Evolutionary conservation across 2,888 invertebrate genomes (phyloP), one percentile per base, ranked within the genome.

Genomic region (Macropis europaea): DNA sequence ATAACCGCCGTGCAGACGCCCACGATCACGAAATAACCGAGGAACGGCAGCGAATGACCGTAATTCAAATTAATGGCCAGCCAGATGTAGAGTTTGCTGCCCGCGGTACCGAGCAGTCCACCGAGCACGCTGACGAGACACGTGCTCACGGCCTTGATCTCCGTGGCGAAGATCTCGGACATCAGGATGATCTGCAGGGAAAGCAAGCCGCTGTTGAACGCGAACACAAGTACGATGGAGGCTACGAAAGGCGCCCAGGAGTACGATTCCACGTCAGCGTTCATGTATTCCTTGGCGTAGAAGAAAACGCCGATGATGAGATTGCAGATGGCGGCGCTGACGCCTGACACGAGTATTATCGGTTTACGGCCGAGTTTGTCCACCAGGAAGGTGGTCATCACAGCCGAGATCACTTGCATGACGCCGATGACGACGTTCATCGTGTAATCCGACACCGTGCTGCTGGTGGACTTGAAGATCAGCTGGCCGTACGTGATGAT

Each of bases 291-390:
- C 48, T 77, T 77, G 0, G 54, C 50, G 48, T 76, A 82, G 30
- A 87, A 84, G 63, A 80, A 83, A 2, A 30, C 9, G 3, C 80
- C 82, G 15, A 86, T 84, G 3, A 71, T 40, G 13, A 83, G 60
- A 30, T 84, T 76, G 3, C 82, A 82, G 2, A 81, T 5, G 0
- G 81, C 79, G 1, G 76, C 70, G 2, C 45, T 15, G 0, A 77
- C 2, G 3, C 84, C 86, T 4, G 91, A 91, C n/a, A 86, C 64
- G 2, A 91, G 79, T 1, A 92, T 86, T 15, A 92, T 83, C 2
- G 89, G 87, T 24, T 89, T 89, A 11, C 92, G 83, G 0, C 92
- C 92, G 11, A 90, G 82, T 26, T 84, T 86, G 79, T 92, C 92
- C 15, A 89, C 84, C 7, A 90, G 43, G 11, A 87, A 79, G 0